Percentiles rank a stretch among this genome's conserved stretches.
Conservation (phyloP, 2,113 vertebrate species). For the Zosterops borbonicus region DNA sequence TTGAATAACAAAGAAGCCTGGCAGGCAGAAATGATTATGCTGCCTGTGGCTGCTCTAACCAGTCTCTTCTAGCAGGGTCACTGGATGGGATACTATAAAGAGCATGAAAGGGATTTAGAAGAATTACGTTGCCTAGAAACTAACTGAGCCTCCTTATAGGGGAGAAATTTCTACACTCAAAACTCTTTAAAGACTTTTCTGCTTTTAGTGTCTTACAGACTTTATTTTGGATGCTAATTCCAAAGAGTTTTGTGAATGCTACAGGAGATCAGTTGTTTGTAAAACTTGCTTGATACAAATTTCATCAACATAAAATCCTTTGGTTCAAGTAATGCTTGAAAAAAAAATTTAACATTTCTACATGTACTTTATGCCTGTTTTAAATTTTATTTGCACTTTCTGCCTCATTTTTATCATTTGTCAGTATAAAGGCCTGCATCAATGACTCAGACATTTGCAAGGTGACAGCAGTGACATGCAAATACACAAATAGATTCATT, state of each 20-base stretch:
- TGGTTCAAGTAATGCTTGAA: slow-evolving; percentile 11
- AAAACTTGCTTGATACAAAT: slow-evolving; percentile 25
- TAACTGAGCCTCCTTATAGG: slow-evolving; percentile 10
- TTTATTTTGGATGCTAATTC: background rate
- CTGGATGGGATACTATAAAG: slow-evolving; percentile 33
- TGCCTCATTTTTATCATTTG: slow-evolving; percentile 44
- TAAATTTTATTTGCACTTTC: slow-evolving; percentile 40
- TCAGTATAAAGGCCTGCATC: slow-evolving; percentile 30
- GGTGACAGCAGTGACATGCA: slow-evolving; percentile 7
- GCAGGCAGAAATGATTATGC: slow-evolving; percentile 41
- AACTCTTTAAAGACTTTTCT: slow-evolving; percentile 43
- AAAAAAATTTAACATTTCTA: slow-evolving; percentile 40
- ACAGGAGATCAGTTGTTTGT: slow-evolving; percentile 16
- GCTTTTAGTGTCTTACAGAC: background rate
- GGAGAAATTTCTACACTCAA: background rate
- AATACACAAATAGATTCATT: slow-evolving; percentile 37
- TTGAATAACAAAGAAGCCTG: slow-evolving; percentile 56
- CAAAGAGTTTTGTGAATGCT: slow-evolving; percentile 6
- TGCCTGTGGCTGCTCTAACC: slow-evolving; percentile 4
- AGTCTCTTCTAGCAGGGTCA: slow-evolving; percentile 18
- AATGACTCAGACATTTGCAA: slow-evolving; percentile 40
- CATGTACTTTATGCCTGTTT: background rate
- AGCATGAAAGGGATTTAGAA: slow-evolving; percentile 44
- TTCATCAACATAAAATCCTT: slow-evolving; percentile 44
- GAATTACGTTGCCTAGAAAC: slow-evolving; percentile 47